These are phyloP conservation scores for Zootermopsis nevadensis DNA, from an alignment of 2,888 invertebrate genomes.

Conservation along the genomic window DNA sequence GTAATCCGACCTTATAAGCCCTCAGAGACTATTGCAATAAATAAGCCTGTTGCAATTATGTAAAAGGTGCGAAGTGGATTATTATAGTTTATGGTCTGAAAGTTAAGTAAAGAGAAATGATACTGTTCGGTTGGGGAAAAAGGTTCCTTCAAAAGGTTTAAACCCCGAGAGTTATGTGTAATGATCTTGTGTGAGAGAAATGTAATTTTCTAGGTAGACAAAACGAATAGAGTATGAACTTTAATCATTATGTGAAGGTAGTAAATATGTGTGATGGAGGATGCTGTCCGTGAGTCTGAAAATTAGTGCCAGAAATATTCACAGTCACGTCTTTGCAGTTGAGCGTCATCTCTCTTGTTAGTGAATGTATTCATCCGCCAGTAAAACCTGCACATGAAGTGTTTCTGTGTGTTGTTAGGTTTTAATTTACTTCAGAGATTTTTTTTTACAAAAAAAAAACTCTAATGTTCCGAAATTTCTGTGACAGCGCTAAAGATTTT, in stretches of 20 bases:
- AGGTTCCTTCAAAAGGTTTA: not conserved
- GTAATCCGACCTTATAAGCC: slow-evolving; percentile 23
- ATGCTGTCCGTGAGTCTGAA: not conserved
- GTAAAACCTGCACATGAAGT: not conserved
- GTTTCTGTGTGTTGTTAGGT: not conserved
- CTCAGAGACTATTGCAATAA: slow-evolving; percentile 4
- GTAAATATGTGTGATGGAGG: not conserved
- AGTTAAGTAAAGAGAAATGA: not conserved
- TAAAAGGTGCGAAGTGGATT: slow-evolving; percentile 20
- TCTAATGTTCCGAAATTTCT: not conserved
- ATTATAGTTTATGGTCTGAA: not conserved
- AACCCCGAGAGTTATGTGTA: not conserved
- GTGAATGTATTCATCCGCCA: not conserved
- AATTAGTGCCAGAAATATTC: not conserved
- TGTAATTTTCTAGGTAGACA: not conserved
- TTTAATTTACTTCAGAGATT: slow-evolving; percentile 10
- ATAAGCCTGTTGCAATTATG: slow-evolving; percentile 7
- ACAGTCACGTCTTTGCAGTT: not conserved
- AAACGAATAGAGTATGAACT: not conserved
- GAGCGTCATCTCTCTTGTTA: not conserved
- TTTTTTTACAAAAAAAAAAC: not conserved
- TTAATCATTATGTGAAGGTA: not conserved
- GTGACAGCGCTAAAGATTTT: not conserved
- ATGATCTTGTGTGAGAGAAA: not conserved
- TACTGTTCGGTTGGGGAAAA: not conserved